phyloP scores from a whole-genome alignment of 2,888 invertebrate genomes.

The Keiferia lycopersicella region DNA sequence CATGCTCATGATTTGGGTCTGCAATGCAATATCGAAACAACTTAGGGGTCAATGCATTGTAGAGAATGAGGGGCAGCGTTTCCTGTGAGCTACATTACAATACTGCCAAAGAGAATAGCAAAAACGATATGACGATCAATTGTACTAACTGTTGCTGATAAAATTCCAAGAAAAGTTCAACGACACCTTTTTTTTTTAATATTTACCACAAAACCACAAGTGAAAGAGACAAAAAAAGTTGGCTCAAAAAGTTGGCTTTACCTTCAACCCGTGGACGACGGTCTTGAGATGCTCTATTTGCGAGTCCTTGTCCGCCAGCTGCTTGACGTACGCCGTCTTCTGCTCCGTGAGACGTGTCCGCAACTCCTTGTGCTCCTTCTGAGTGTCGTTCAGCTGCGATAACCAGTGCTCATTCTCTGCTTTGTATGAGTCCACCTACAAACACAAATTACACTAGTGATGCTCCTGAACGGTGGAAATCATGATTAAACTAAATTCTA shows the following conservation, averaged over 20 bases:
- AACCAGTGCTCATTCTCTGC: constrained; percentile 84
- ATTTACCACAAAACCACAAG: too few species aligned
- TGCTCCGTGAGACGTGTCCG: constrained; percentile 74
- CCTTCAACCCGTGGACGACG: constrained; percentile 65
- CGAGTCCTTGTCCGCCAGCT: constrained; percentile 67
- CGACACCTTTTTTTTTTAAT: too few species aligned
- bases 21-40: constrained; percentile 31
- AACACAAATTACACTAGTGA: background rate
- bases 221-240: too few species aligned
- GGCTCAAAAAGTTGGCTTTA: too few species aligned
- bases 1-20: constrained; percentile 75
- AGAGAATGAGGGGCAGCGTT: too few species aligned
- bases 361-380: constrained; percentile 76
- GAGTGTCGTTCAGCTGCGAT: constrained; percentile 76
- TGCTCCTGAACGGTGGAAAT: too few species aligned
- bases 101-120: too few species aligned
- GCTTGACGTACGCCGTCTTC: constrained; percentile 62
- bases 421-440: constrained; percentile 81
- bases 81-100: too few species aligned
- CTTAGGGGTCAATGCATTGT: background rate
- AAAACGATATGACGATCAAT: too few species aligned
- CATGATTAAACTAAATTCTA: too few species aligned
- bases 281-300: constrained; percentile 73
- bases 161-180: too few species aligned
- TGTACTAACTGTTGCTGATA: too few species aligned